Evolutionary conservation across 2,888 invertebrate genomes (phyloP), one percentile per base, ranked within the genome.

Genomic region (Entomobrya multifasciata): DNA sequence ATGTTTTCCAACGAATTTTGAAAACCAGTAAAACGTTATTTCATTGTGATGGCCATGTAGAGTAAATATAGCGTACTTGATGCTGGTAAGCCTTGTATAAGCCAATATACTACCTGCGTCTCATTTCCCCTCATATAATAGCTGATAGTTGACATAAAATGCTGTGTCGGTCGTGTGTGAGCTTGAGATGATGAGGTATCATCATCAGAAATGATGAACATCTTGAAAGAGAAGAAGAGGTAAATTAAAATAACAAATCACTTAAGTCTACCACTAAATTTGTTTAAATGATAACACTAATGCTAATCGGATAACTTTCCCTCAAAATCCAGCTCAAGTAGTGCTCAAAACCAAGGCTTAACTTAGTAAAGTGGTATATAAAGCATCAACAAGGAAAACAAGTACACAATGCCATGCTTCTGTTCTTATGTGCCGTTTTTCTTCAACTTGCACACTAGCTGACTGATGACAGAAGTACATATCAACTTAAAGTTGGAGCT

Each of bases 221-320:
- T 57, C 70, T 70, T 67, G 47, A 65, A 79, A 80, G 57, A 81
- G 22, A 17, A 52, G 70, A 82, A 84, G 77, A 84, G 77, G 77
- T 84, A 78, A 77, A 84, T 84, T 84, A 84, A 84, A 84, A 84
- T 84, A 84, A 84, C 84, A 84, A 84, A 84, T 84, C 77, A 57
- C 67, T 78, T 78, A 84, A 84, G 84, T 76, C 83, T 57, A 84
- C 84, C 84, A 84, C 84, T 77, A 84, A 84, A 84, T 84, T 84
- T 84, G 84, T 84, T 84, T 84, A 84, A 84, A 84, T 84, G 84
- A 84, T 84, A 84, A 84, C 84, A 84, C 78, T 87, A 87, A 87
- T 87, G 87, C 83, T 87, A 87, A 87, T 87, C 87, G 87, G 87
- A 87, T 87, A 87, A 87, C 83, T 87, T 82, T 77, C 72, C 78